Conservation (phyloP, 2,113 vertebrate genomes). For the Actenoides hombroni region DNA sequence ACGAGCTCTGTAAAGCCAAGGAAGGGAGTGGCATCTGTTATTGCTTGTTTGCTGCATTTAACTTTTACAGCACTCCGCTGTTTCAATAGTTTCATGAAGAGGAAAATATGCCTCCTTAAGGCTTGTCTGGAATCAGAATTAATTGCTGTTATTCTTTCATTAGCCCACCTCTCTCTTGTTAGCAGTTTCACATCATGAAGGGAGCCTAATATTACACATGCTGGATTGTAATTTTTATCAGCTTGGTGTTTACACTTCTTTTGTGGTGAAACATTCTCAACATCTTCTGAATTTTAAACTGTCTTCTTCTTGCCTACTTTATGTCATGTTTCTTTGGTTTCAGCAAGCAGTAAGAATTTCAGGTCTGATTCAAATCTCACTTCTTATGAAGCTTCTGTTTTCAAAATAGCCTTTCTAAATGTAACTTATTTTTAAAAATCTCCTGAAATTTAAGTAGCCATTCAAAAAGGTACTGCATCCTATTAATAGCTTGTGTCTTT, state of each 20-base stretch:
- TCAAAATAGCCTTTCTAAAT: background rate
- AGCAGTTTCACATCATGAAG: background rate
- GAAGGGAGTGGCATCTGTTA: background rate
- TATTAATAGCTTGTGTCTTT: constrained; percentile 6
- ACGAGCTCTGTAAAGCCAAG: background rate
- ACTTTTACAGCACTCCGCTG: background rate
- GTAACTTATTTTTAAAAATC: background rate
- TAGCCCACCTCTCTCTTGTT: background rate
- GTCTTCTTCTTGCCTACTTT: background rate
- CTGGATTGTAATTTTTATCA: background rate
- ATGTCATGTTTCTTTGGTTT: background rate
- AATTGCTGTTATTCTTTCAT: background rate
- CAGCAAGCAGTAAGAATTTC: background rate
- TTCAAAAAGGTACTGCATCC: background rate
- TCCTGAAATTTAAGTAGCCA: background rate
- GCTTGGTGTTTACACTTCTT: background rate
- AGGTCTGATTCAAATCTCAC: background rate
- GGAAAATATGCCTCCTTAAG: constrained; percentile 19
- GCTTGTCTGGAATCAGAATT: constrained; percentile 19
- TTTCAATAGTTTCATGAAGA: background rate
- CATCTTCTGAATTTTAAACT: background rate
- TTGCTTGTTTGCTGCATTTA: background rate
- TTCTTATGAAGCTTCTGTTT: background rate
- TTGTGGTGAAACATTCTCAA: background rate
- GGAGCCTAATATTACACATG: background rate